These are phyloP conservation scores for Scaptomyza cyrtandrae DNA, from an alignment of 2,888 invertebrate species.

Conservation along the genomic window DNA sequence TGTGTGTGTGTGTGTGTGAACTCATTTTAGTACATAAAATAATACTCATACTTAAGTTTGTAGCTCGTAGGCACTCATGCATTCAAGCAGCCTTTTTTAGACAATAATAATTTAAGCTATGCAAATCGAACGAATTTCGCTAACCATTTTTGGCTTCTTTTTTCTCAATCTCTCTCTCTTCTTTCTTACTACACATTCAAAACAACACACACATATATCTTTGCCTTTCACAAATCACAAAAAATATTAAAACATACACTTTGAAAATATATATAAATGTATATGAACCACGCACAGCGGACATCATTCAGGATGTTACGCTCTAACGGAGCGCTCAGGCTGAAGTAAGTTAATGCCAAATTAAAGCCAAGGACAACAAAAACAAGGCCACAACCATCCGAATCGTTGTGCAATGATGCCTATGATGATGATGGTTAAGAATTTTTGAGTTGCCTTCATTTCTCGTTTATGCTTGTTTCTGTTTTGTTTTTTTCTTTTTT, in stretches of 20 bases:
- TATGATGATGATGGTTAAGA: slow-evolving; percentile 51
- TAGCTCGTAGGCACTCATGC: slow-evolving; percentile 38
- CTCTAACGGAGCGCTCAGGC: slow-evolving; percentile 84
- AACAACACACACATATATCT: slow-evolving; percentile 44
- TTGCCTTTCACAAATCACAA: slow-evolving; percentile 36
- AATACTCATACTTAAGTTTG: slow-evolving; percentile 3
- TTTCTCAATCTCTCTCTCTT: slow-evolving; percentile 64
- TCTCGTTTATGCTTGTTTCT: slow-evolving; percentile 19
- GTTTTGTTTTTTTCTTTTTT: background rate
- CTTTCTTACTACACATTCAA: slow-evolving; percentile 28
- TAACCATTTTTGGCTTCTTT: slow-evolving; percentile 63
- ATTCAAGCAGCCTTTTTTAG: slow-evolving; percentile 14
- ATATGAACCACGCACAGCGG: slow-evolving; percentile 67
- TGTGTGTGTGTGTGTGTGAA: slow-evolving; percentile 4
- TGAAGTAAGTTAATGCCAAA: slow-evolving; percentile 81
- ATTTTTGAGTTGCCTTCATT: slow-evolving; percentile 48
- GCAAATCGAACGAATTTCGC: slow-evolving; percentile 46
- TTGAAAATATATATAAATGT: slow-evolving; percentile 12
- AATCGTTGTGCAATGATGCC: slow-evolving; percentile 38
- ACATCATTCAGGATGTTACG: slow-evolving; percentile 85
- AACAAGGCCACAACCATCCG: background rate
- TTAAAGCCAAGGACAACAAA: slow-evolving; percentile 38
- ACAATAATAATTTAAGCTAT: slow-evolving; percentile 36
- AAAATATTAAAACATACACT: slow-evolving; percentile 8
- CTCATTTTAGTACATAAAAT: slow-evolving; percentile 38